Evolutionary conservation across 2,113 vertebrate species (phyloP).

Genomic region (Chloropsis cyanopogon): DNA sequence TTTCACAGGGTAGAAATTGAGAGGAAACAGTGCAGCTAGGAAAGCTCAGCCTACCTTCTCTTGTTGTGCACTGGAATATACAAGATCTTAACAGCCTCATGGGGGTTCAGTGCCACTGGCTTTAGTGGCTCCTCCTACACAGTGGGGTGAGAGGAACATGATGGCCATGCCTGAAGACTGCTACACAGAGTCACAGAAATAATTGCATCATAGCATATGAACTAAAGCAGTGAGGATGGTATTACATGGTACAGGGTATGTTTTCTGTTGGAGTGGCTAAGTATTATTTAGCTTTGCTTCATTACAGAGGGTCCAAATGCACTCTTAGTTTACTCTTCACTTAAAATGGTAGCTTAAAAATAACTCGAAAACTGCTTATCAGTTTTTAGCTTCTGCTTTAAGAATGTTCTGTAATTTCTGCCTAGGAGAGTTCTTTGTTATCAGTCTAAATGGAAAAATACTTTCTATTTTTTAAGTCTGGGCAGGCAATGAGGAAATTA

Average conservation of each 20-base stretch:
- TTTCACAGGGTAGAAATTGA: background rate
- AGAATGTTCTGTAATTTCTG: background rate
- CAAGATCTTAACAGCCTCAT: background rate
- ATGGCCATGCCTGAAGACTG: background rate
- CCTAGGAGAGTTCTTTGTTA: background rate
- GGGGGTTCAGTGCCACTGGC: background rate
- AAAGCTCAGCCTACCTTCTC: background rate
- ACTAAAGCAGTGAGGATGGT: background rate
- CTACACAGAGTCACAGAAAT: background rate
- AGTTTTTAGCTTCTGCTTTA: background rate
- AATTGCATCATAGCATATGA: background rate
- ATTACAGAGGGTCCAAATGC: background rate
- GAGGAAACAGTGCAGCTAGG: background rate
- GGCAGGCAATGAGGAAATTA: background rate
- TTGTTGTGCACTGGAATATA: background rate
- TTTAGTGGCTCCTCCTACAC: background rate
- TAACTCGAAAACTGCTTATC: background rate
- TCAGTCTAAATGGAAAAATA: background rate
- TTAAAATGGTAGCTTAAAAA: background rate
- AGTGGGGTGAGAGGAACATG: background rate
- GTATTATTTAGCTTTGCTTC: background rate
- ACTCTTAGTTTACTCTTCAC: background rate
- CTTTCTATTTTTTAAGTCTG: background rate
- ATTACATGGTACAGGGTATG: background rate
- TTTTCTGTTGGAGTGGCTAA: background rate